Evolutionary conservation across 1,140 invertebrate genomes (phyloP), one percentile per base, ranked within the genome.

Genomic region (Holotrichia oblita): DNA sequence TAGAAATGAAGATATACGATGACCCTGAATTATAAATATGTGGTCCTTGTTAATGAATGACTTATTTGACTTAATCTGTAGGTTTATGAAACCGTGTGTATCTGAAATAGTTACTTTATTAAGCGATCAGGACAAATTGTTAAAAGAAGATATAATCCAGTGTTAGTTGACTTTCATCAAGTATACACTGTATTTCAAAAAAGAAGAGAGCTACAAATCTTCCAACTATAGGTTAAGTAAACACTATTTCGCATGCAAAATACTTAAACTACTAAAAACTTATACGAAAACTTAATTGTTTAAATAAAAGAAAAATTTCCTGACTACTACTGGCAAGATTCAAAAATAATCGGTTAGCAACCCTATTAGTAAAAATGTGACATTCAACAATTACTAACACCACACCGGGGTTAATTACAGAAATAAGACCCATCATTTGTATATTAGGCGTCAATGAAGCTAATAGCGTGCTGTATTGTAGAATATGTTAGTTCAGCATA

Each of bases 21-120:
- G 61, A 64, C 61, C 61, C 17, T 64, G 61, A 64, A 64, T 22
- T 64, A 27, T 64, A 64, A 64, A 64, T 64, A 64, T 64, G 61
- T 64, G 61, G 61, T 64, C 61, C 61, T 64, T 27, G 61, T 64
- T 64, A 64, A 64, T 64, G 61, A 64, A 64, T 64, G 61, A 20
- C 61, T 17, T 64, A 64, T 17, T 59, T 17, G 17, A 3, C 2
- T 64, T 17, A 2, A 12, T 20, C 61, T 27, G 17, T 6, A 59
- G 55, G 4, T 59, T 4, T 4, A 59, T n/a, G 17, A 4, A 6
- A 7, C 4, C 10, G 10, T 41, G 10, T 41, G 40, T 41, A 41
- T 41, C 10, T 41, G 40, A 6, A 41, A 6, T 48, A 48, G n/a
- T n/a, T 48, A 48, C 12, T 10, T 12, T n/a, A 12, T 12, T n/a